Evolutionary conservation across 2,797 vertebrate species (phyloP), one percentile per base, ranked within the genome.

Genomic region (Coregonus suidteri): DNA sequence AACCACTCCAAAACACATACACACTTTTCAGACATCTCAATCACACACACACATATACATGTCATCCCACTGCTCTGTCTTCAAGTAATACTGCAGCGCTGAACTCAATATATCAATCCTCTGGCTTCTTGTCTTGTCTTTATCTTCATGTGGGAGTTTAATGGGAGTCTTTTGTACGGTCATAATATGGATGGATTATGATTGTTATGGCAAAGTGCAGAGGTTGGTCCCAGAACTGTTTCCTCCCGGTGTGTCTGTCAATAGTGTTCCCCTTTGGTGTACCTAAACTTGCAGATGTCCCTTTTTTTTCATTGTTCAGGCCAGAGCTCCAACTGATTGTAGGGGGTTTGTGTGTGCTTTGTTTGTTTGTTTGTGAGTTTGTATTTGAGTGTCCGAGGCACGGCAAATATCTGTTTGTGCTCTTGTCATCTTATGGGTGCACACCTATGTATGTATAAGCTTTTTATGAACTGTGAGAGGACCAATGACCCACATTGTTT

Each of bases 201-300:
- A 51, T 67, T 7, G 3, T 35, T 53, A 11, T 6, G 18, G n/a
- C 78, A 78, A 80, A 81, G 74, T 65, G 20, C 75, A 78, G 74
- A 79, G 34, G 74, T 81, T 79, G 56, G 76, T 84, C 82, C 78
- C 65, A 72, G 77, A 70, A 71, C 59, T 79, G 41, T 84, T 81
- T 79, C 64, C 67, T 79, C 81, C 79, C 79, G 79, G 76, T 82
- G 75, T 87, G 91, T 89, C 88, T 89, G 89, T 92, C 89, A 86
- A 90, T 88, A 88, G 86, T 86, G 85, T 89, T 82, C 80, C 85
- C 81, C 82, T 56, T 82, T 85, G 91, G 91, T 92, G 91, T 93
- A 91, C 88, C n/a, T 88, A 90, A 91, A 93, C 91, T 91, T 92
- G 91, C 41, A 91, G 90, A 90, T 91, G 91, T 89, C 84, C 83